Base-by-base conservation (phyloP, 2,888 invertebrate genomes). In the Protophormia terraenovae region DNA sequence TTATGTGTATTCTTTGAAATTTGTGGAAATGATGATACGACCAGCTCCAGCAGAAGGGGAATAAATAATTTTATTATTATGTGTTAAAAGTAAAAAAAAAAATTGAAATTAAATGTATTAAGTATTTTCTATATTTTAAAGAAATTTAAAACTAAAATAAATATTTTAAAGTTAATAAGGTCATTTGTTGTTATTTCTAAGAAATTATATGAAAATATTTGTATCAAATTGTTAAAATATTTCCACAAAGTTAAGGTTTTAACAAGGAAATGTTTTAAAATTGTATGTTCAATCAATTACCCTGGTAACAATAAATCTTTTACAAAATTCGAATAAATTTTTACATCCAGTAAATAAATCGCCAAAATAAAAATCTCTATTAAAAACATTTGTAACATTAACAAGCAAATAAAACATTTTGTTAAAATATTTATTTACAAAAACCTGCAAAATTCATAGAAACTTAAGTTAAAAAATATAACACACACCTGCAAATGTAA, bases 1-100 rank as follows among this genome's bases (percentile, higher is more conserved):
- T 41, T 73, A 75, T 62, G 16, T 67, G 5, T 82, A 82, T 69
- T 82, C 81, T 2, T 22, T 82, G 45, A 82, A 82, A n/a, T 69
- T 53, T 45, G 81, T 82, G 1, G 81, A 82, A 69, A 82, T 82
- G 75, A 41, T 76, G 75, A 32, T 82, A 24, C 29, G 75, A 14
- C 24, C 67, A 10, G 58, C 53, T 7, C 32, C 79, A 24, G 19
- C 4, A 16, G 62, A 24, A 5, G 79, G 27, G 0, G 72, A 80
- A 35, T 77, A 78, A 60, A 12, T 27, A 14, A 0, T 16, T 19
- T 60, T 60, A 4, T 24, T 45, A 3, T 0, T 45, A n/a, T n/a
- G n/a, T n/a, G n/a, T n/a, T n/a, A n/a, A n/a, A n/a, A n/a, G n/a
- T n/a, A n/a, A n/a, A n/a, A 12, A 38, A 38, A 45, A 24, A 22